These are phyloP conservation scores for Pseudopipra pipra DNA, from an alignment of 2,113 vertebrate species.

Conservation along the genomic window DNA sequence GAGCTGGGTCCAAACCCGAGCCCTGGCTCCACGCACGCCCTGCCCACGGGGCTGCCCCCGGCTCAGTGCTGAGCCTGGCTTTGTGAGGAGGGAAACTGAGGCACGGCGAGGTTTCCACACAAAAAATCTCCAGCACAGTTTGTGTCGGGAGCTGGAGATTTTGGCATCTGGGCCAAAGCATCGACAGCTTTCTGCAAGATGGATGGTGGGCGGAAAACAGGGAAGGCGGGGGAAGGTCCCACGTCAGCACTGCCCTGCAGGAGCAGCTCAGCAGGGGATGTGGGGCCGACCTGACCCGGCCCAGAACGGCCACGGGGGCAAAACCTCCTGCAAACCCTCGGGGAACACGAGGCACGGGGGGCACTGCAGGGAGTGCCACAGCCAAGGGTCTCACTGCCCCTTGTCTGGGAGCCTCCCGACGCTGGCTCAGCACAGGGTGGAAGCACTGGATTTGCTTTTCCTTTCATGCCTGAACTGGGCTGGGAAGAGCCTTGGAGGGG, in stretches of 20 bases:
- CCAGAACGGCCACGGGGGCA: neutral
- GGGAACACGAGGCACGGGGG: neutral
- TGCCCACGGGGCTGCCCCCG: rapidly evolving
- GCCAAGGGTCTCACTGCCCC: neutral
- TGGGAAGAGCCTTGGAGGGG: neutral
- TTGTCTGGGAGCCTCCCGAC: neutral
- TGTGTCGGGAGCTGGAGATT: rapidly evolving
- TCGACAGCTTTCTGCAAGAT: rapidly evolving
- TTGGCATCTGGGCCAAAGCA: neutral
- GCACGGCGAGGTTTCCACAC: rapidly evolving
- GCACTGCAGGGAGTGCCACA: neutral
- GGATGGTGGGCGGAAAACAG: neutral
- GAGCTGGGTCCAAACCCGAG: neutral
- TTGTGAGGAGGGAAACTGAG: conserved; percentile 5
- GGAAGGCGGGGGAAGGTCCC: neutral
- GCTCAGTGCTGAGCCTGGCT: rapidly evolving
- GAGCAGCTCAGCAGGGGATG: neutral
- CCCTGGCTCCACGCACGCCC: neutral
- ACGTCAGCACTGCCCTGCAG: rapidly evolving
- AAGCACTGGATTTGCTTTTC: neutral
- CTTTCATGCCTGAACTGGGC: neutral
- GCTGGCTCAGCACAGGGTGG: neutral
- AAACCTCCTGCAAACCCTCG: neutral
- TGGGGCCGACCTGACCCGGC: neutral
- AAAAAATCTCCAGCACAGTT: neutral